These are phyloP conservation scores for Sorex maritimensis DNA, from an alignment of 2,797 vertebrate genomes.

Conservation along the genomic window DNA sequence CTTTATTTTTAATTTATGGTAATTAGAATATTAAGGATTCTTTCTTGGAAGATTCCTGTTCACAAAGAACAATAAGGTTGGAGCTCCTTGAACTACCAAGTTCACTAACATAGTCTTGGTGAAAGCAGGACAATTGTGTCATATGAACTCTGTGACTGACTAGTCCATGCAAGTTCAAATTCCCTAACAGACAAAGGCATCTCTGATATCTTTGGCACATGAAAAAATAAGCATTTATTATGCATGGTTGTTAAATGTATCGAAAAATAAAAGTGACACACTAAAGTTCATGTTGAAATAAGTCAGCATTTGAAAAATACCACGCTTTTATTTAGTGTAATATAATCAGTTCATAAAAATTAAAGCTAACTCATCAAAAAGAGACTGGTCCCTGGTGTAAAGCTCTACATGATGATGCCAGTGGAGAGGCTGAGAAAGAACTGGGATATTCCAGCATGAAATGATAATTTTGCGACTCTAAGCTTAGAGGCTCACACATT, in stretches of 20 bases:
- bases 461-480: neutral
- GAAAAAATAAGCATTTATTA: slow-evolving; percentile 44
- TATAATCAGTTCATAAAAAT: neutral
- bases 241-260: neutral
- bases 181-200: neutral
- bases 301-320: neutral
- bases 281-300: neutral
- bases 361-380: neutral
- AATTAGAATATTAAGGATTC: neutral
- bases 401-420: accelerated
- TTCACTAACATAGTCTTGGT: neutral
- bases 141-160: neutral
- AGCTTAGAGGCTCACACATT: too few relatives aligned
- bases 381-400: neutral
- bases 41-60: neutral
- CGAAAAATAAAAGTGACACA: neutral
- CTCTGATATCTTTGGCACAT: neutral
- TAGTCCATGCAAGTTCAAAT: neutral
- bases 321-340: neutral
- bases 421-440: too few relatives aligned
- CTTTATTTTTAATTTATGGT: too few relatives aligned
- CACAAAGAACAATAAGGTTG: accelerated
- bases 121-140: neutral
- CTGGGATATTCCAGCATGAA: neutral
- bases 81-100: neutral